phyloP scores from a whole-genome alignment of 1,140 invertebrate genomes.

The Papilio polyxenes region DNA sequence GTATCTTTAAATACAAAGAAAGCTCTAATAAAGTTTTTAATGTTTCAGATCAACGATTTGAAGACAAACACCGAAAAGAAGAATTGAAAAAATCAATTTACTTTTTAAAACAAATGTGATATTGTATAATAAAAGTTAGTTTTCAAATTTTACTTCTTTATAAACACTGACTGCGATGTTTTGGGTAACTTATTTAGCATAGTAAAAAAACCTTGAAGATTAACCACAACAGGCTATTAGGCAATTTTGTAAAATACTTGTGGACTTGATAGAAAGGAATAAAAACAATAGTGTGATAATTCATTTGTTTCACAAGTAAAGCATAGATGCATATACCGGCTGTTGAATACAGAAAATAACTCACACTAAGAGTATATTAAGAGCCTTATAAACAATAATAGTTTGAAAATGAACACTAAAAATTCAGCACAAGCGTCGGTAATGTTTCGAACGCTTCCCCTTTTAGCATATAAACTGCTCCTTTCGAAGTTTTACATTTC shows the following conservation, averaged over 20 bases:
- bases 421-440: constrained; percentile 29
- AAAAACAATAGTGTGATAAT: no score
- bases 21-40: not conserved
- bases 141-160: not conserved
- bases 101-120: not conserved
- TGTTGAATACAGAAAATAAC: not conserved
- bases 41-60: constrained; percentile 25
- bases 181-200: no score
- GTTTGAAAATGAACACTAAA: constrained; percentile 29
- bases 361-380: constrained; percentile 13
- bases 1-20: not conserved
- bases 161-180: no score
- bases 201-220: no score
- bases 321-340: not conserved
- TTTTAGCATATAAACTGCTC: constrained; percentile 45
- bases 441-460: constrained; percentile 38
- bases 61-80: constrained; percentile 10
- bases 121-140: not conserved
- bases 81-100: not conserved
- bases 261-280: no score
- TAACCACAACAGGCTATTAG: no score
- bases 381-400: constrained; percentile 29
- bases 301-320: not conserved
- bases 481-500: constrained; percentile 40
- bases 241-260: no score